phyloP scores from a whole-genome alignment of 2,797 vertebrate species.

The Vultur gryphus region DNA sequence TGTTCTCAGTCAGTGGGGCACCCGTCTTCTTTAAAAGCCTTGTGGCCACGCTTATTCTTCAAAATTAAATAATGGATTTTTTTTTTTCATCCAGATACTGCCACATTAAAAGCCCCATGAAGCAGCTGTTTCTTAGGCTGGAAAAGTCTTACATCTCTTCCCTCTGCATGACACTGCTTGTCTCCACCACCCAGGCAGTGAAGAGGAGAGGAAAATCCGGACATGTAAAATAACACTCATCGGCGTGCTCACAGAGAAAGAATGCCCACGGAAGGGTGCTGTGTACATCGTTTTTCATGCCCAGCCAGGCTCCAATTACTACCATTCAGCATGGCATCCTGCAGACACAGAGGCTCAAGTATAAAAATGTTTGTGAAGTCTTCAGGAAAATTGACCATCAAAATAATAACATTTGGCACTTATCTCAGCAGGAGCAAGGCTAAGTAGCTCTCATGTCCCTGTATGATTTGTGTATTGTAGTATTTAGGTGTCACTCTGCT shows the following conservation, averaged over 20 bases:
- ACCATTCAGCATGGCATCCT: background rate
- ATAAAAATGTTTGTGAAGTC: background rate
- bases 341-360: background rate
- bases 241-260: background rate
- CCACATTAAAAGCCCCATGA: background rate
- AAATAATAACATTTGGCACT: slow-evolving; percentile 34
- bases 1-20: background rate
- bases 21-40: background rate
- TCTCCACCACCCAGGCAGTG: background rate
- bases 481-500: slow-evolving; percentile 1
- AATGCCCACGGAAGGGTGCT: background rate
- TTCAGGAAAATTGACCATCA: slow-evolving; percentile 12
- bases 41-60: background rate
- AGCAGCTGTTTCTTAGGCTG: background rate
- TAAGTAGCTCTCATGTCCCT: background rate
- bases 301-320: background rate
- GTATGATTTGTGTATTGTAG: background rate
- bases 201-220: slow-evolving; percentile 4
- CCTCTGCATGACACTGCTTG: background rate
- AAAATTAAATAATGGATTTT: background rate
- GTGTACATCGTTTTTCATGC: rapidly evolving
- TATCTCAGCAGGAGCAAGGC: background rate
- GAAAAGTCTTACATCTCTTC: background rate
- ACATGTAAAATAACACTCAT: background rate
- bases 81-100: background rate